Base-by-base conservation (phyloP, 1,140 invertebrate genomes). In the Hyles vespertilio region DNA sequence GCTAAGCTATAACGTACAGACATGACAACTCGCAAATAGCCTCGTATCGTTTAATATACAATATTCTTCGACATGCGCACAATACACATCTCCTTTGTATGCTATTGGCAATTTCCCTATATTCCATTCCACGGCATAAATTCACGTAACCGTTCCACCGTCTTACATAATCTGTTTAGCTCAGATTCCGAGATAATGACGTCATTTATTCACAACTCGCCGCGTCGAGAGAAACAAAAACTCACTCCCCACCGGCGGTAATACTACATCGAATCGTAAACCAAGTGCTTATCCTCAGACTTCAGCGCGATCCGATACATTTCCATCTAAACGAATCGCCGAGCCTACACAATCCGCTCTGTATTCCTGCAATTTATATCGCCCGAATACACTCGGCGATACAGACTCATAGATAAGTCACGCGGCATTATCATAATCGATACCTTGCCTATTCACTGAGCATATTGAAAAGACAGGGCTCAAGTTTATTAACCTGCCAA, bases 401-500 rank as follows among this genome's bases (percentile, higher is more conserved):
- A 56, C 36, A 52, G 45, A 40, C 34, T 47, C 51, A 50, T 32
- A 56, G 58, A 60, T 58, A 63, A 65, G 51, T 59, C 62, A 64
- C 47, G 55, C 12, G 5, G 45, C 47, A 77, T 79, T 77, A 71
- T 58, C 62, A 66, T 75, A 77, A 74, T 74, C 65, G 69, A 77
- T 72, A 67, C 67, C 65, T 58, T 33, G 58, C 52, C 32, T 48
- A 56, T 40, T 59, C 56, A 11, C 43, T 33, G 32, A 45, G 64
- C 72, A 68, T 66, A 63, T 69, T 72, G 67, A 67, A 72, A 63
- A 52, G 45, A 57, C 53, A n/a, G 65, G 61, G 64, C 65, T 56
- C 53, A 58, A 60, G 47, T 67, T 70, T 74, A 78, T 79, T 78
- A 79, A 70, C 65, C 65, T 69, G 72, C 76, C 70, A 67, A 65